These are phyloP conservation scores for Caenorhabditis latens DNA, from an alignment of 1,140 invertebrate species.

Conservation along the genomic window DNA sequence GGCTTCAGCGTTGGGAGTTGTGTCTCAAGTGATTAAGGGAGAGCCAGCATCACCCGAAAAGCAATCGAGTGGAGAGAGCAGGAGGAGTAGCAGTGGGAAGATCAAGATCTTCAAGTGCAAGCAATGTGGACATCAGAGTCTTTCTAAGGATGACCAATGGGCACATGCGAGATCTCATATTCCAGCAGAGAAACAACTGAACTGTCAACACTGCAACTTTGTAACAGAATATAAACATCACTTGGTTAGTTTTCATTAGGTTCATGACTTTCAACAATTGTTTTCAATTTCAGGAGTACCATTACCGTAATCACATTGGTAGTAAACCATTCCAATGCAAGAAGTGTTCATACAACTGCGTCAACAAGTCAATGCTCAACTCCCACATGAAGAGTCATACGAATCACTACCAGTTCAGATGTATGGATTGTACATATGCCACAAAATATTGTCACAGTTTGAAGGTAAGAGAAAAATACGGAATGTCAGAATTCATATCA, in stretches of 20 bases:
- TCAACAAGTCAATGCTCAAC: slow-evolving; percentile 99
- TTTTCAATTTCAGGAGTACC: slow-evolving; percentile 84
- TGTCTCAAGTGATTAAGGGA: slow-evolving; percentile 16
- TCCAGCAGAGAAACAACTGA: slow-evolving; percentile 89
- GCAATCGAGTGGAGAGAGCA: slow-evolving; percentile 32
- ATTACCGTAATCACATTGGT: slow-evolving; percentile 92
- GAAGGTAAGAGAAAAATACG: slow-evolving; percentile 81
- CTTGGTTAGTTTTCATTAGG: slow-evolving; percentile 78
- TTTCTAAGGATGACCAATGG: slow-evolving; percentile 80
- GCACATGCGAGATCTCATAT: slow-evolving; percentile 86
- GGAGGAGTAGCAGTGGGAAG: slow-evolving; percentile 59
- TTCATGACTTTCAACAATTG: not conserved
- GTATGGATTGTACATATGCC: slow-evolving; percentile 93
- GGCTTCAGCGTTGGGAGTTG: slow-evolving; percentile 34
- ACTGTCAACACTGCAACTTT: slow-evolving; percentile 92
- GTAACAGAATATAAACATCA: slow-evolving; percentile 99
- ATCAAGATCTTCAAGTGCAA: slow-evolving; percentile 90
- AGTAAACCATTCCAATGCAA: slow-evolving; percentile 96
- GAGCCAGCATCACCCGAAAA: slow-evolving; percentile 22
- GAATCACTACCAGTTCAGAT: slow-evolving; percentile 94
- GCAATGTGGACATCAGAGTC: slow-evolving; percentile 84
- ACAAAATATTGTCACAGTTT: slow-evolving; percentile 98
- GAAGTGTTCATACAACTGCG: slow-evolving; percentile 91
- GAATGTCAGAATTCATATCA: not conserved
- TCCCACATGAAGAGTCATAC: slow-evolving; percentile 98